These are phyloP conservation scores for Pluvialis apricaria DNA, from an alignment of 2,113 vertebrate species.

Conservation along the genomic window DNA sequence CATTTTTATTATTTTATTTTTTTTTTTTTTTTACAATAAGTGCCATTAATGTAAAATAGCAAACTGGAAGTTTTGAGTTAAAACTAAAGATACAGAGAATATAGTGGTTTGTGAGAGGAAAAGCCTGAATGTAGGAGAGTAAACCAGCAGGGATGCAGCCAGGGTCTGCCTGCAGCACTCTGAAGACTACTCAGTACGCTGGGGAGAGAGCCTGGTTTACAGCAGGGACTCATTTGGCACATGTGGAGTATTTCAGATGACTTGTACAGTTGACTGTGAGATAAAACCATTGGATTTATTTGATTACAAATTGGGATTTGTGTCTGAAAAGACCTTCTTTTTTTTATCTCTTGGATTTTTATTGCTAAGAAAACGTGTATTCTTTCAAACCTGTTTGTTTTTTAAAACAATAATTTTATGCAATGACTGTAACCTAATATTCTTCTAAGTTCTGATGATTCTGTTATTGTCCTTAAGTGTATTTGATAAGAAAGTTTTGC, in stretches of 20 bases:
- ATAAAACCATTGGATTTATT: neutral
- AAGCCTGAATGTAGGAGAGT: neutral
- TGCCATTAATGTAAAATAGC: slow-evolving; percentile 72
- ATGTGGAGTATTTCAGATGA: neutral
- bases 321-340: slow-evolving; percentile 2
- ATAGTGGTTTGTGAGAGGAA: neutral
- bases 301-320: neutral
- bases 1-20: neutral
- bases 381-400: slow-evolving; percentile 1
- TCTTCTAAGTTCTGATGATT: neutral
- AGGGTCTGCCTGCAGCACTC: slow-evolving; percentile 11
- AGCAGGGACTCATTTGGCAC: neutral
- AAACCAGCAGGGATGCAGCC: neutral
- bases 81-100: neutral
- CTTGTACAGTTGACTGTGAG: neutral
- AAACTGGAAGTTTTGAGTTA: slow-evolving; percentile 31
- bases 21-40: slow-evolving; percentile 57
- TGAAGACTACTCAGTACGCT: neutral
- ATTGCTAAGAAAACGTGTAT: neutral
- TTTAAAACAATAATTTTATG: neutral
- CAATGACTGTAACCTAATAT: neutral
- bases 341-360: neutral
- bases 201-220: neutral
- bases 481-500: neutral
- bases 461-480: neutral